phyloP scores from a whole-genome alignment of 2,797 vertebrate species.

The Gobionotothen gibberifrons region DNA sequence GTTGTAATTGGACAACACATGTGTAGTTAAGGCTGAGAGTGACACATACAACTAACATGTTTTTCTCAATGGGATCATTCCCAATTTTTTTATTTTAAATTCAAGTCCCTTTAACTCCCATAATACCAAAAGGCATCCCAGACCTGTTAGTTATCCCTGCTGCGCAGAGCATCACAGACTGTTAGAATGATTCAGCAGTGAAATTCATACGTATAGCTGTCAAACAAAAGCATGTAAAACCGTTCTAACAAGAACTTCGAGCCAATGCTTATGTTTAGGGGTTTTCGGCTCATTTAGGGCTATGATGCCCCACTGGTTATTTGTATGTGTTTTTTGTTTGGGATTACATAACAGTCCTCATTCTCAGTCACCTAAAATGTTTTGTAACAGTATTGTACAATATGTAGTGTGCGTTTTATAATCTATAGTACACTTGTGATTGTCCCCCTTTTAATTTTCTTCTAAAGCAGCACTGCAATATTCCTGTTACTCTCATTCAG shows the following conservation, averaged over 20 bases:
- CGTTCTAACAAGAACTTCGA: conserved; percentile 20
- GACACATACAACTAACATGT: neutral
- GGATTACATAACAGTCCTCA: neutral
- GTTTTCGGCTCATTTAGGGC: neutral
- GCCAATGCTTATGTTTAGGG: conserved; percentile 15
- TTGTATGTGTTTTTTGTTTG: neutral
- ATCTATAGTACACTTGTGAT: neutral
- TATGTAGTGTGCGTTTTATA: neutral
- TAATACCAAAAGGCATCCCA: neutral
- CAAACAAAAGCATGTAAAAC: conserved; percentile 24
- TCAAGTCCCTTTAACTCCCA: neutral
- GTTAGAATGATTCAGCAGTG: conserved; percentile 34
- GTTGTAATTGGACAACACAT: neutral
- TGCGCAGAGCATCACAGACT: conserved; percentile 20
- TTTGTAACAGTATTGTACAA: neutral
- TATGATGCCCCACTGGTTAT: neutral
- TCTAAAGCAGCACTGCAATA: neutral
- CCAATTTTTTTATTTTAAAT: neutral
- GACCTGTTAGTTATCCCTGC: conserved; percentile 22
- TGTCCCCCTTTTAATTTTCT: neutral
- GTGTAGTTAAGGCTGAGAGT: neutral
- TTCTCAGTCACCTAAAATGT: neutral
- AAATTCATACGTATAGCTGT: conserved; percentile 39
- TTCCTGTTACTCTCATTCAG: neutral
- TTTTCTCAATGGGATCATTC: neutral